phyloP scores from a whole-genome alignment of 2,888 invertebrate species.

The Ariolimax columbianus region DNA sequence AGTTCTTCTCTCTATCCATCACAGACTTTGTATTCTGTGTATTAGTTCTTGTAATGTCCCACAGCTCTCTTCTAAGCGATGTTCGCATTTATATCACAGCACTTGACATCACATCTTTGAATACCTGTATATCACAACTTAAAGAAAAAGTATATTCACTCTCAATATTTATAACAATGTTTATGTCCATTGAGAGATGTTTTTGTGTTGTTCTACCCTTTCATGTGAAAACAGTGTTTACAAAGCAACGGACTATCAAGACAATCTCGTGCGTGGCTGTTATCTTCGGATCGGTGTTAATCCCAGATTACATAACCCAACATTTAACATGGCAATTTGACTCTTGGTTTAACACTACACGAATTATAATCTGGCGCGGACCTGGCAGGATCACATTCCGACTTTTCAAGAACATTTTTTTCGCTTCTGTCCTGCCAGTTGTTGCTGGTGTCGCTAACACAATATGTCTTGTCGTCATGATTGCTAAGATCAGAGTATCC shows the following conservation, averaged over 20 bases:
- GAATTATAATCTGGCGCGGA: neutral
- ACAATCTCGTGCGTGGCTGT: neutral
- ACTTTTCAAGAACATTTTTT: neutral
- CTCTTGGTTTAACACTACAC: neutral
- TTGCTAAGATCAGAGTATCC: neutral
- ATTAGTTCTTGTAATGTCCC: neutral
- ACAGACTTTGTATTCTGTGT: constrained; percentile 3
- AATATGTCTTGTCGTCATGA: neutral
- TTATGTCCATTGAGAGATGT: constrained; percentile 2
- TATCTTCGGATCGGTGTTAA: neutral
- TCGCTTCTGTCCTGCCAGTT: neutral
- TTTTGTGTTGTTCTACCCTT: constrained; percentile 21
- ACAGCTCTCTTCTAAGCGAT: neutral
- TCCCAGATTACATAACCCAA: constrained; percentile 3
- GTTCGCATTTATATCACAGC: neutral
- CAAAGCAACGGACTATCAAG: neutral
- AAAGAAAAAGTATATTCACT: neutral
- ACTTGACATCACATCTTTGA: neutral
- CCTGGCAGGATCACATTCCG: neutral
- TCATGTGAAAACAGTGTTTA: neutral
- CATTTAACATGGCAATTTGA: neutral
- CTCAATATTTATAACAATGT: neutral
- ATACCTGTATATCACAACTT: neutral
- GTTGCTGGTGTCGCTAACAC: neutral
- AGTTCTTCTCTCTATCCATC: constrained; percentile 5